A percentile compares a stretch with the other conserved stretches of the same genome.
Conservation (phyloP, 2,797 vertebrate species). For the Chiloscyllium punctatum region DNA sequence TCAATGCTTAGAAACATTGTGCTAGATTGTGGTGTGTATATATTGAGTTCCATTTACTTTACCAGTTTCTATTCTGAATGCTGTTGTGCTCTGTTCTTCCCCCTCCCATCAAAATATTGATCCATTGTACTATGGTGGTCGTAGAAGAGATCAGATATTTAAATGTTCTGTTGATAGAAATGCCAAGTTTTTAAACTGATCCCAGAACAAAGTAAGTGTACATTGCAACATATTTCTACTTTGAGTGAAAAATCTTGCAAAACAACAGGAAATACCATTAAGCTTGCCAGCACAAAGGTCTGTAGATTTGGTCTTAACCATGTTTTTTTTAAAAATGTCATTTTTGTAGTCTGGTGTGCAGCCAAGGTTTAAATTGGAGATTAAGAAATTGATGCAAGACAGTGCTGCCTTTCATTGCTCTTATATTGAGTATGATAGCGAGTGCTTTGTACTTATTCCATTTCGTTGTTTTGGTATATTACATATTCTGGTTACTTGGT, state of each 20-base stretch:
- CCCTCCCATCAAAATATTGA: background rate
- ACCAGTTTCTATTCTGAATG: background rate
- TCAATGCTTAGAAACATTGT: background rate
- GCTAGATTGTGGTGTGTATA: background rate
- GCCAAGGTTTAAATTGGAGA: background rate
- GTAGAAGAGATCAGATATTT: background rate
- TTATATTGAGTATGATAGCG: background rate
- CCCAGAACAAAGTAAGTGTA: background rate
- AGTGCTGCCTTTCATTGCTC: background rate
- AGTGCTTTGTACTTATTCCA: background rate
- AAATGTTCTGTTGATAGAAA: background rate
- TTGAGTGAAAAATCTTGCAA: background rate
- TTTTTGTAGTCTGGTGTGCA: conserved; percentile 14
- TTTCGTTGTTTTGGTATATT: background rate
- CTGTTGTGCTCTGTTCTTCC: background rate
- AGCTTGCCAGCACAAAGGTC: background rate
- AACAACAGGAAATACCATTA: conserved; percentile 17
- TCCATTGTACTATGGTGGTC: background rate
- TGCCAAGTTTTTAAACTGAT: background rate
- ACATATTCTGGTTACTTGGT: background rate
- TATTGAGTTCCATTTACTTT: background rate
- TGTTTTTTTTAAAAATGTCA: background rate
- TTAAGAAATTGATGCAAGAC: conserved; percentile 14
- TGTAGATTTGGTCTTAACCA: background rate
- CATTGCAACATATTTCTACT: background rate